Base-by-base conservation (phyloP, 2,888 invertebrate species). In the Hipparchia semele region DNA sequence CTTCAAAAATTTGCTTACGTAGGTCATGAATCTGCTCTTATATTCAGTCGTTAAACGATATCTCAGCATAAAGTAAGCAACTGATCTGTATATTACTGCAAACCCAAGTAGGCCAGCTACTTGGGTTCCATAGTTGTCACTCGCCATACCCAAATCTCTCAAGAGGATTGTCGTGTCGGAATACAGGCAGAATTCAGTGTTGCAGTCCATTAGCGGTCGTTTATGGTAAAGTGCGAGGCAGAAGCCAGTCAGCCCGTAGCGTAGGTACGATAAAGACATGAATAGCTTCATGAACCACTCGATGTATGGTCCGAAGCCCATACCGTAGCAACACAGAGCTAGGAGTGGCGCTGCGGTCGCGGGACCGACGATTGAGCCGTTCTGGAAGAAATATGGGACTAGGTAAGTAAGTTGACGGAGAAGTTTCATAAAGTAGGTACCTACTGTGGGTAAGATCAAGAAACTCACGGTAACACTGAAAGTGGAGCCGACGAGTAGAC, bases 201-300 rank as follows among this genome's bases (percentile, higher is more conserved):
- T 86, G 80, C 97, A 97, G 7, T 95, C 92, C 89, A 97, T 89
- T 0, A 89, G 83, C 1, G 88, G 90, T 6, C 97, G 87, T 72
- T 95, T 92, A 73, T 94, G 88, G 75, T 96, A 96, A 73, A 97
- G 92, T 0, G 96, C 88, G 1, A 94, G 80, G 1, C 84, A 91
- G 79, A 90, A 95, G 65, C 96, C 96, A 7, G 96, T 95, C 71
- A 97, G 92, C 0, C 96, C 95, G 82, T 96, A 97, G 68, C 97
- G 95, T 23, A 97, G 91, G 84, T 95, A 97, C 0, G 95, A 95
- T 2, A 90, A 81, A 0, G 93, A 89, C 95, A 96, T 95, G 0
- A 96, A 80, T 0, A 90, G 82, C 75, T 85, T 88, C 95, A 95
- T 95, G 33, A 86, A 79, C 0, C 90, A 84, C 84, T 95, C 94